Base-by-base conservation (phyloP, 2,797 vertebrate genomes). In the Eulemur rubriventer region DNA sequence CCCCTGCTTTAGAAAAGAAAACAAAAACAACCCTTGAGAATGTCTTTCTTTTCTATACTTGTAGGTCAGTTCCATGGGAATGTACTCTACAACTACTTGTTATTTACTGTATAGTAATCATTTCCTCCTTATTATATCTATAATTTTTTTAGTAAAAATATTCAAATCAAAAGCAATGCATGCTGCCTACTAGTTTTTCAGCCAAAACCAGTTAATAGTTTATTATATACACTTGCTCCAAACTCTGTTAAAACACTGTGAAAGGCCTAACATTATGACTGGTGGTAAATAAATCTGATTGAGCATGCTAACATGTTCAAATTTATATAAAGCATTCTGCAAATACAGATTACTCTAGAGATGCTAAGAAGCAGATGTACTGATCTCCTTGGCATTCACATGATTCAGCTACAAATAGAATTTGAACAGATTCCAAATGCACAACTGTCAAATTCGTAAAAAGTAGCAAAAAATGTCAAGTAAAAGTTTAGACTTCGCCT, bases 401-500 rank as follows among this genome's bases (percentile, higher is more conserved):
- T 97, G 94, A 89, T 93, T 96, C 69, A 91, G 55, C 94, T 93
- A 73, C 80, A 94, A 95, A 96, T 96, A 97, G 95, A 94, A 96
- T 95, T 87, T 97, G 91, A 94, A 96, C 28, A 70, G 50, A 96
- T 94, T 96, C 94, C 89, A 96, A 96, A 96, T 65, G 59, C 33
- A 93, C 95, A 93, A 87, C 93, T 97, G 91, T 97, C 89, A 96
- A 79, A 90, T 95, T 98, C 91, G 81, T 93, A 94, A 95, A 91
- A 97, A 93, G 70, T 88, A 95, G 65, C 75, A 97, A 95, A 95
- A 97, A 89, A 80, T 46, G 35, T 88, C 88, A 95, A 92, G 85
- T 65, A 17, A 67, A 96, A 95, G 18, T 76, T 97, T 92, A 81
- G 38, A 33, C 48, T 96, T 96, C 35, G 75, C 73, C 33, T 93